These are phyloP conservation scores for Branchipolynoe longqiensis DNA, from an alignment of 2,888 invertebrate species.

Conservation along the genomic window DNA sequence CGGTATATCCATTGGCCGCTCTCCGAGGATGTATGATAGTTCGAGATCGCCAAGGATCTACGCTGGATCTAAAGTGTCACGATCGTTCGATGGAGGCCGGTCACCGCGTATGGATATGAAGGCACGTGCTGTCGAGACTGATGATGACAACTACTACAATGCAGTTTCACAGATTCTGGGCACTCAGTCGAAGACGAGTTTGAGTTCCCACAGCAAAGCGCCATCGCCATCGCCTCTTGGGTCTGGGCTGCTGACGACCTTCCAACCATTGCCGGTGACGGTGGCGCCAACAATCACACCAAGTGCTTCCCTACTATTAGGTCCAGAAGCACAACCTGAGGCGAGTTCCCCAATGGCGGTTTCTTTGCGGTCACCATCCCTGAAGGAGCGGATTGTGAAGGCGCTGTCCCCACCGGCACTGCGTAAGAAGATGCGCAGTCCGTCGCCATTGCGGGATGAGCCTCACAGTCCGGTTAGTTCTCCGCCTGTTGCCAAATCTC, in stretches of 20 bases:
- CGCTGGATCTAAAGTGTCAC: neutral
- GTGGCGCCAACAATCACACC: constrained; percentile 14
- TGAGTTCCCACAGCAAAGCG: neutral
- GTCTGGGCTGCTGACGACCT: neutral
- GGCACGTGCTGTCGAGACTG: constrained; percentile 25
- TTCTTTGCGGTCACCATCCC: constrained; percentile 8
- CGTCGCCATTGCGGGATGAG: constrained; percentile 24
- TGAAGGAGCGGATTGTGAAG: constrained; percentile 54
- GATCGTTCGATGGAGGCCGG: constrained; percentile 16
- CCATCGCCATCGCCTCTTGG: constrained; percentile 31
- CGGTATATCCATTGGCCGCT: neutral
- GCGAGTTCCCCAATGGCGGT: neutral
- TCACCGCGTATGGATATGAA: neutral
- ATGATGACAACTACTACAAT: constrained; percentile 19
- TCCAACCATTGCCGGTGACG: constrained; percentile 34
- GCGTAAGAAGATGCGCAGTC: constrained; percentile 49
- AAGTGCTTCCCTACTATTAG: constrained; percentile 9
- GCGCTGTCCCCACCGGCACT: constrained; percentile 45
- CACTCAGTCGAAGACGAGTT: neutral
- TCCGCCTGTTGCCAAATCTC: constrained; percentile 27
- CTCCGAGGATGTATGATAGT: neutral
- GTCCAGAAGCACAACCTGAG: constrained; percentile 1
- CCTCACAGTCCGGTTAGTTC: constrained; percentile 42
- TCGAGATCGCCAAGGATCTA: constrained; percentile 37
- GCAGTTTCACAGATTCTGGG: constrained; percentile 40